phyloP scores from a whole-genome alignment of 2,797 vertebrate genomes.

The Orientallactaga sibirica region DNA sequence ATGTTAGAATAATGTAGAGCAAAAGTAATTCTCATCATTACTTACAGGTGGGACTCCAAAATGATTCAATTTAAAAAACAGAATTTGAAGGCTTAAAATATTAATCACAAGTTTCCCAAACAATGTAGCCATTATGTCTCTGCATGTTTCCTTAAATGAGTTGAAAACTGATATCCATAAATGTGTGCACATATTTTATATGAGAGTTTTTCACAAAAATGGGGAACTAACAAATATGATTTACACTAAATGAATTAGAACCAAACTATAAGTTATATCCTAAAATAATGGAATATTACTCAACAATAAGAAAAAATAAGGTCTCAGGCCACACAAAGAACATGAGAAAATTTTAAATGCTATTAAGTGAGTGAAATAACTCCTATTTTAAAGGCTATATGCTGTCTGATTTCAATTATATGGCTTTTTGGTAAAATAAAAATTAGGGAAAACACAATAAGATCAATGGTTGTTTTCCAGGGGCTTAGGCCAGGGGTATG shows the following conservation, averaged over 20 bases:
- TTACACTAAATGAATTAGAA: background rate
- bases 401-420: background rate
- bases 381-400: background rate
- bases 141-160: background rate
- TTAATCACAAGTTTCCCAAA: background rate
- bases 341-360: background rate
- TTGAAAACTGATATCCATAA: background rate
- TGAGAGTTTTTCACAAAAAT: background rate
- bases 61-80: background rate
- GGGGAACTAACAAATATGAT: background rate
- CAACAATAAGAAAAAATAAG: background rate
- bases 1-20: background rate
- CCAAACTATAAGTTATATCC: background rate
- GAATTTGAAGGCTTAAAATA: background rate
- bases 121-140: background rate
- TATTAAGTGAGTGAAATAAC: background rate
- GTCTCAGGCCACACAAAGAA: background rate
- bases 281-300: background rate
- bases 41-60: background rate
- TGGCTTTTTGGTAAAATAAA: conserved; percentile 6
- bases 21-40: background rate
- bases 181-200: background rate
- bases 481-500: background rate
- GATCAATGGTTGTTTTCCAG: background rate
- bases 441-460: background rate